Conservation (phyloP, 2,888 invertebrate genomes). For the Spodoptera picta region DNA sequence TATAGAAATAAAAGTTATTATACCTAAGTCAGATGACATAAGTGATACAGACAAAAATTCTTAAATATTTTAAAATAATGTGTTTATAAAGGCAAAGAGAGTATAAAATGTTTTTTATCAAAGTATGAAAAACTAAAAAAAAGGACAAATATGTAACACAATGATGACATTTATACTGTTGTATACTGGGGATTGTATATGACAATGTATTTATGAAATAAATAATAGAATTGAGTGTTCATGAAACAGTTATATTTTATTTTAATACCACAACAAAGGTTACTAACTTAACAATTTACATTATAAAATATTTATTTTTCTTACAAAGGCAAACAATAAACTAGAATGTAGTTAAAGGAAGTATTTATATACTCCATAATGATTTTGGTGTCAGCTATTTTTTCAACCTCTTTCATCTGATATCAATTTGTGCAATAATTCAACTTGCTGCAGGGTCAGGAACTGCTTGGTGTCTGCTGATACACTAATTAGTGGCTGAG, state of each 20-base stretch:
- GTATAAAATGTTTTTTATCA: constrained; percentile 11
- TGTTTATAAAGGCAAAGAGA: constrained; percentile 27
- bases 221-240: constrained; percentile 44
- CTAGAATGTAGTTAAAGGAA: too few relatives aligned
- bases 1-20: constrained; percentile 63
- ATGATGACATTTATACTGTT: constrained; percentile 18
- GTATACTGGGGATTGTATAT: constrained; percentile 17
- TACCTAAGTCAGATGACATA: constrained; percentile 66
- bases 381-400: neutral
- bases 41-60: constrained; percentile 82
- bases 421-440: constrained; percentile 71
- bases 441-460: constrained; percentile 72
- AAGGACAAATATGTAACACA: constrained; percentile 19
- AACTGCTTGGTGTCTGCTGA: constrained; percentile 70
- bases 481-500: constrained; percentile 70
- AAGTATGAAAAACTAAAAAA: constrained; percentile 17
- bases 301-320: neutral
- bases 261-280: constrained; percentile 17
- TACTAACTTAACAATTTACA: constrained; percentile 13
- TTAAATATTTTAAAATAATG: constrained; percentile 62
- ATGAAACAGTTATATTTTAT: constrained; percentile 12
- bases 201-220: constrained; percentile 25
- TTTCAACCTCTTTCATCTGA: constrained; percentile 53
- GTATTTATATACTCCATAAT: too few relatives aligned
- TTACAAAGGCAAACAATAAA: too few relatives aligned